Evolutionary conservation across 2,888 invertebrate genomes (phyloP), one percentile per base, ranked within the genome.

Genomic region (Parnassius apollo): DNA sequence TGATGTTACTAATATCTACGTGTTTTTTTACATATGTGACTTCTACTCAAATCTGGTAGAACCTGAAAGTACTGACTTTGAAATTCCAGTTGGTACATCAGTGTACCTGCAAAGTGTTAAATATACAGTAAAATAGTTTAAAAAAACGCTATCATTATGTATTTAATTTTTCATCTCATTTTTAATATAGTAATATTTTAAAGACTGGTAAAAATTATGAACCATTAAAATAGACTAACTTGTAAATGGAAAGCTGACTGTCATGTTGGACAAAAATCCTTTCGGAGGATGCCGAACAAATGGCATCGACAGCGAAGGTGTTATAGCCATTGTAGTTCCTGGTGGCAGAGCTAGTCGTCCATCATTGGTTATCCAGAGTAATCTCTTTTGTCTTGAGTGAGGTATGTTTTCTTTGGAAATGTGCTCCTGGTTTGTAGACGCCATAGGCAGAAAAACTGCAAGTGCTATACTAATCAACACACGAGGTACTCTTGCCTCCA

Each of bases 331-430:
- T 2, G 95, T 92, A 0, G 97, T 96, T 52, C 96, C 96, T 0
- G 97, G 97, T 1, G 97, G 97, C 69, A 97, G 80, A 0, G 97
- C 97, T 74, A 97, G 85, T 8, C 97, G 92, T 1, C 97, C 96
- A 80, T 97, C 97, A 69, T 96, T 95, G 10, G 97, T 97, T 68
- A 97, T 94, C 97, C 96, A 96, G 52, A 97, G 91, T 72, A 97
- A 93, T 76, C 97, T 93, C 81, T 97, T 97, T 81, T 96, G 95
- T 66, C 97, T 92, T 50, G 95, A 95, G 85, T 96, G 96, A 48
- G 93, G 92, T 69, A 88, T 78, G 67, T 91, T 80, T 67, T 92
- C 87, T 69, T 90, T 89, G 48, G 86, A 79, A 52, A 81, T 66
- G 35, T 77, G 77, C 48, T 84, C 85, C 58, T 81, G 77, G 65